phyloP scores from a whole-genome alignment of 2,888 invertebrate genomes.

The Zygogramma bicolorata region DNA sequence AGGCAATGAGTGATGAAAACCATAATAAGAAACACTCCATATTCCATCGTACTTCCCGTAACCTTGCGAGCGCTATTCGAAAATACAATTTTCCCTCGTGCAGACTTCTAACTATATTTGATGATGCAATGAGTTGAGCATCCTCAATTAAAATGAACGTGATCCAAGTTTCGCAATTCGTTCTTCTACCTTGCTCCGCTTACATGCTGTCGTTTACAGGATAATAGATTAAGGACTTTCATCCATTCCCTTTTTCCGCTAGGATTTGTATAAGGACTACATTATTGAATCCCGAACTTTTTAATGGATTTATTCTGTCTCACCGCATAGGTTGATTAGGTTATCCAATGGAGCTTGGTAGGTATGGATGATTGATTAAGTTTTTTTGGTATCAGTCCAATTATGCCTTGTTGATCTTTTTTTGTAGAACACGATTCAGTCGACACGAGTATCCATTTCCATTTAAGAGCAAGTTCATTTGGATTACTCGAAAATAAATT shows the following conservation, averaged over 20 bases:
- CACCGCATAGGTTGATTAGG: conserved; percentile 34
- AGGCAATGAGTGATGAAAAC: background rate
- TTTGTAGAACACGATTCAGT: background rate
- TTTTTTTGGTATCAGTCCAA: background rate
- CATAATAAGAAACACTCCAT: background rate
- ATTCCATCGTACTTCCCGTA: background rate
- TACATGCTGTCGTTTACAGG: conserved; percentile 47
- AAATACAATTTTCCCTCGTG: background rate
- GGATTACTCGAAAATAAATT: too few relatives aligned
- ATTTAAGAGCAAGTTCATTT: too few relatives aligned
- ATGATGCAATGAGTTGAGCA: conserved; percentile 47
- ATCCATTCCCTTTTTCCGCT: conserved; percentile 40
- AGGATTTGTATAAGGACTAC: conserved; percentile 39
- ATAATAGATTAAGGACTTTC: conserved; percentile 48
- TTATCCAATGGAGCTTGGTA: conserved; percentile 18
- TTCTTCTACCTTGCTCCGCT: conserved; percentile 39
- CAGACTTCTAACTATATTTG: conserved; percentile 25
- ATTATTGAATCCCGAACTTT: conserved; percentile 43
- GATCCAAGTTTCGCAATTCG: conserved; percentile 45
- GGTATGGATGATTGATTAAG: background rate
- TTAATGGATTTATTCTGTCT: conserved; percentile 39
- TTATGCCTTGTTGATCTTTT: background rate
- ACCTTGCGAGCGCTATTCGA: background rate
- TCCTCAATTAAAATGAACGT: conserved; percentile 51
- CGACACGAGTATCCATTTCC: too few relatives aligned